Conservation (phyloP, 1,140 invertebrate genomes). For the Venustaconcha ellipsiformis region DNA sequence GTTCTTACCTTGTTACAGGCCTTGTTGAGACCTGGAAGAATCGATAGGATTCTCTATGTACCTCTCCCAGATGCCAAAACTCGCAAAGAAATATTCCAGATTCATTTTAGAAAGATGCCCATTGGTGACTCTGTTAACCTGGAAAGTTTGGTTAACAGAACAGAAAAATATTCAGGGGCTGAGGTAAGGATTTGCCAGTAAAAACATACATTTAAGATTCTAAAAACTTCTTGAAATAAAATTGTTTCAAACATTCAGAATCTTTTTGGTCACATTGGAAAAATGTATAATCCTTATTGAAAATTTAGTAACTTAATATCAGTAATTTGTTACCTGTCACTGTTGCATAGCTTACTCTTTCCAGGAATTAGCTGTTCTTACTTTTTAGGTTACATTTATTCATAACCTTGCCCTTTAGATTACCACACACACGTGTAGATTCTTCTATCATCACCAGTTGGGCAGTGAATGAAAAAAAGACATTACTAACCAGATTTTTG, state of each 20-base stretch:
- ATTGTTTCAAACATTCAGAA: neutral
- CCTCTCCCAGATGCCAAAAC: constrained; percentile 83
- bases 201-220: neutral
- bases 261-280: neutral
- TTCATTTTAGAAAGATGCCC: constrained; percentile 76
- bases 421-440: too few relatives aligned
- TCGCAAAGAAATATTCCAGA: constrained; percentile 77
- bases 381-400: too few relatives aligned
- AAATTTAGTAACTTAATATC: neutral
- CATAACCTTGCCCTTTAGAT: too few relatives aligned
- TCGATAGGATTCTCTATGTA: constrained; percentile 91
- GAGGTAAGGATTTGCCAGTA: constrained; percentile 75
- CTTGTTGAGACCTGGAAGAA: constrained; percentile 85
- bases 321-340: neutral
- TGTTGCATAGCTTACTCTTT: neutral
- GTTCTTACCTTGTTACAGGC: constrained; percentile 73
- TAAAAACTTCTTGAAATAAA: neutral
- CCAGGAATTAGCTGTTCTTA: too few relatives aligned
- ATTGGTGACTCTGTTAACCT: constrained; percentile 75
- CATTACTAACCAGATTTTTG: too few relatives aligned
- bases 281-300: neutral
- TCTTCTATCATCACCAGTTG: too few relatives aligned
- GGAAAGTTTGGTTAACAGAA: constrained; percentile 75
- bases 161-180: constrained; percentile 87
- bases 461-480: too few relatives aligned